Evolutionary conservation across 2,888 invertebrate species (phyloP), one percentile per base, ranked within the genome.

Genomic region (Chrysotoxum bicinctum): DNA sequence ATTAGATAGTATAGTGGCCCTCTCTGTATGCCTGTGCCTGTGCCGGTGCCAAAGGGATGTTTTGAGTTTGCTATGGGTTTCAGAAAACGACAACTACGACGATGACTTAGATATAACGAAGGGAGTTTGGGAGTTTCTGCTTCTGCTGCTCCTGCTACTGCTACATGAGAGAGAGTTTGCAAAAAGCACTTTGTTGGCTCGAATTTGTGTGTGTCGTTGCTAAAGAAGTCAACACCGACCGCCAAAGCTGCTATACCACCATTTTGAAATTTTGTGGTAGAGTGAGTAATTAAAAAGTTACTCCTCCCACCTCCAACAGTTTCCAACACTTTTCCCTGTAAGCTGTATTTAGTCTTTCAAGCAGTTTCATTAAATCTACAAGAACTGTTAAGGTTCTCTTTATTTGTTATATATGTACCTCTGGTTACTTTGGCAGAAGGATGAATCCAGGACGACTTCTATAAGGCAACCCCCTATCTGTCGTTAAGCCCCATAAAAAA

Each of bases 201-300:
- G 69, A 69, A 69, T 74, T 66, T 50, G 26, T 23, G 50, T 50
- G 50, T 50, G 62, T 37, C 19, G 30, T 62, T 69, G 43, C 26
- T 35, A 64, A 58, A 54, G 52, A 75, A 80, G 68, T 73, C 73
- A 66, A 68, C 80, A 26, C 35, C 16, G 30, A 21, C 73, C 19
- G 32, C 45, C 45, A 16, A 10, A 19, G 45, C 19, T 64, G 30
- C 19, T 32, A 6, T 19, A 37, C 64, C 45, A 48, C 48, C 64
- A 50, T 66, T 58, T 66, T n/a, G 23, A 35, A 66, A 43, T 62
- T 60, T 56, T 60, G 48, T 45, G 60, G 60, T 62, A 62, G 83
- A 73, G 48, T 80, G 84, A 72, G 84, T 84, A 84, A 84, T 84
- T 84, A 84, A 84, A 84, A 80, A 70, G 66, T 75, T 64, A 66